phyloP scores from a whole-genome alignment of 2,113 vertebrate species.

The Tetraodon nigroviridis region DNA sequence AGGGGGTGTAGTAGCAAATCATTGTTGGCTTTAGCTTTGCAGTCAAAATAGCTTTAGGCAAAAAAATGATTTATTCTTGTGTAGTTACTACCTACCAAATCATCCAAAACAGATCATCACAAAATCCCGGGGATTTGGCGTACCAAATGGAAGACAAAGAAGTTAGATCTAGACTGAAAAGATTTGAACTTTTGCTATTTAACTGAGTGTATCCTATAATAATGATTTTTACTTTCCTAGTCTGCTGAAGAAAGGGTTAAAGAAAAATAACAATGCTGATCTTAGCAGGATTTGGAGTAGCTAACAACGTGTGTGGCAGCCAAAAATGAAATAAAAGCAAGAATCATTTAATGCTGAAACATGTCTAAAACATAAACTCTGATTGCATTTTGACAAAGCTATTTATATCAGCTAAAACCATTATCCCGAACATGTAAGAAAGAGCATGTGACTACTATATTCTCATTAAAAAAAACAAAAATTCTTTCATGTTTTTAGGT shows the following conservation, averaged over 20 bases:
- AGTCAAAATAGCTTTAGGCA: slow-evolving; percentile 53
- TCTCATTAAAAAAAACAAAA: too few species aligned
- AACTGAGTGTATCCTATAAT: neutral
- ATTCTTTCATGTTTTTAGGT: too few species aligned
- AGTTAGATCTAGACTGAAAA: slow-evolving; percentile 22
- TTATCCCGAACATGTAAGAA: too few species aligned
- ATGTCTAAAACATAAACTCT: too few species aligned
- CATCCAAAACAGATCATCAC: slow-evolving; percentile 38
- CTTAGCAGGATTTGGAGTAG: slow-evolving; percentile 9
- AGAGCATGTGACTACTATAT: too few species aligned
- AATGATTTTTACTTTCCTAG: neutral
- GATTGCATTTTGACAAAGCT: too few species aligned
- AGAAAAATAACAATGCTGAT: slow-evolving; percentile 18
- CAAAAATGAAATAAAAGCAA: slow-evolving; percentile 4
- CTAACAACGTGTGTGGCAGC: neutral
- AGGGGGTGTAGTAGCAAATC: slow-evolving; percentile 29
- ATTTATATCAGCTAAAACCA: too few species aligned
- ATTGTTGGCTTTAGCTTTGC: slow-evolving; percentile 62
- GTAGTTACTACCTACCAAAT: slow-evolving; percentile 31
- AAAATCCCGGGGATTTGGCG: slow-evolving; percentile 44
- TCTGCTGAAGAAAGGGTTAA: slow-evolving; percentile 1
- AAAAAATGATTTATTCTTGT: slow-evolving; percentile 34
- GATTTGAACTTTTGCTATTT: slow-evolving; percentile 10
- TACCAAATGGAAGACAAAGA: slow-evolving; percentile 38
- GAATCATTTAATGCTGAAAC: neutral